Percentiles rank a stretch among this genome's conserved stretches.
Evolutionary conservation across 2,113 vertebrate species (phyloP).

Genomic region (Oreochromis aureus): DNA sequence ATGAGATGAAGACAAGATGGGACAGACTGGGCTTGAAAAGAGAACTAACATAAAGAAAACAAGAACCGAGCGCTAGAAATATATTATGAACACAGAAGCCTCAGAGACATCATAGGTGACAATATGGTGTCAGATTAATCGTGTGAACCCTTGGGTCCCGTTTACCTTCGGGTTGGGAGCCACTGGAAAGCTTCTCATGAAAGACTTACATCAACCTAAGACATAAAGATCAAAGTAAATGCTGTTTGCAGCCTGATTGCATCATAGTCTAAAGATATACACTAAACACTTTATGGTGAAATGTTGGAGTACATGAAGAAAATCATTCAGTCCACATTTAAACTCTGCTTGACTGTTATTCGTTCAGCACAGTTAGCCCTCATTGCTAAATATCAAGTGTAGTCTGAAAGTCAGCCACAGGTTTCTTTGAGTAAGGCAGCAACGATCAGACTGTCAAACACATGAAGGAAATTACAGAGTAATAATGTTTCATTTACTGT

Average conservation of each 20-base stretch:
- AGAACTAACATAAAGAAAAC: no score
- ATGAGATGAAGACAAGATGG: no score
- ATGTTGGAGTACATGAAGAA: background rate
- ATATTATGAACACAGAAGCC: no score
- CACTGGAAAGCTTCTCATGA: background rate
- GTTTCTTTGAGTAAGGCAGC: background rate
- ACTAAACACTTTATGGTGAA: background rate
- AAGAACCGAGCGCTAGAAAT: no score
- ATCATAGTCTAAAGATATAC: background rate
- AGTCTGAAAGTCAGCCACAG: slow-evolving; percentile 24
- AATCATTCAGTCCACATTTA: background rate
- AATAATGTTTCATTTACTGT: background rate
- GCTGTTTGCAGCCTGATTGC: background rate
- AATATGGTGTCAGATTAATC: background rate
- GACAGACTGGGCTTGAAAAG: no score
- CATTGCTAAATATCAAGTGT: slow-evolving; percentile 16
- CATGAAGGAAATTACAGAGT: background rate
- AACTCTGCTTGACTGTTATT: background rate
- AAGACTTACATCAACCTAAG: background rate
- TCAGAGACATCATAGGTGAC: background rate
- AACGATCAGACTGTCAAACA: background rate
- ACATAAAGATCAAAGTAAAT: background rate
- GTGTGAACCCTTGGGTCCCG: background rate
- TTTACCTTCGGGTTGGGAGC: background rate
- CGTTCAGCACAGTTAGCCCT: background rate